Evolutionary conservation across 1,140 invertebrate species (phyloP).

Genomic region (Batillaria attramentaria): DNA sequence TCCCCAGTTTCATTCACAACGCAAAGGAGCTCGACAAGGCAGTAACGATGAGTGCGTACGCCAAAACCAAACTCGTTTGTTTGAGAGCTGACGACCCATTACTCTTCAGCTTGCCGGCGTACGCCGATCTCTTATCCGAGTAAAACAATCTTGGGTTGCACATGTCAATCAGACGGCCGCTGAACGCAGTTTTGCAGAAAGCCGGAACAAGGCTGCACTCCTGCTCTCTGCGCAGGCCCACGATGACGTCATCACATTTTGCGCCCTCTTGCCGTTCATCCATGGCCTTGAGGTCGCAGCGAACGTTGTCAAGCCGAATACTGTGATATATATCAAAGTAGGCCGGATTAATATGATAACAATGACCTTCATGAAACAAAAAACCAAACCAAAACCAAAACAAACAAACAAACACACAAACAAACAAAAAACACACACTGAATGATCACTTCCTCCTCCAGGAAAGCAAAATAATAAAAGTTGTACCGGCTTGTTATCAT

Average conservation of each 20-base stretch:
- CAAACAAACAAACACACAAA: neutral
- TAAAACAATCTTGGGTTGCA: slow-evolving; percentile 6
- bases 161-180: slow-evolving; percentile 17
- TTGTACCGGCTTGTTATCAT: too few relatives aligned
- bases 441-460: too few relatives aligned
- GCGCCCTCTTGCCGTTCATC: neutral
- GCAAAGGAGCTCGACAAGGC: too few relatives aligned
- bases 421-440: too few relatives aligned
- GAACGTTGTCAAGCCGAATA: slow-evolving; percentile 19
- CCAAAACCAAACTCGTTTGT: neutral
- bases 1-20: too few relatives aligned
- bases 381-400: neutral
- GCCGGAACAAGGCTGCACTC: slow-evolving; percentile 28
- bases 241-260: slow-evolving; percentile 14
- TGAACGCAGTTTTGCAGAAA: slow-evolving; percentile 6
- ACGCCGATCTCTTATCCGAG: neutral
- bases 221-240: slow-evolving; percentile 29
- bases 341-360: too few relatives aligned
- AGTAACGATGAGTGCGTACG: too few relatives aligned
- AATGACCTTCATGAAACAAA: neutral
- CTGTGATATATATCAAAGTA: too few relatives aligned
- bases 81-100: too few relatives aligned
- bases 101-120: too few relatives aligned
- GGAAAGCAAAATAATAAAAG: too few relatives aligned
- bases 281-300: slow-evolving; percentile 21